Percentiles rank a stretch among this genome's conserved stretches.
Conservation (phyloP, 2,113 vertebrate species). For the Megaptera novaeangliae region DNA sequence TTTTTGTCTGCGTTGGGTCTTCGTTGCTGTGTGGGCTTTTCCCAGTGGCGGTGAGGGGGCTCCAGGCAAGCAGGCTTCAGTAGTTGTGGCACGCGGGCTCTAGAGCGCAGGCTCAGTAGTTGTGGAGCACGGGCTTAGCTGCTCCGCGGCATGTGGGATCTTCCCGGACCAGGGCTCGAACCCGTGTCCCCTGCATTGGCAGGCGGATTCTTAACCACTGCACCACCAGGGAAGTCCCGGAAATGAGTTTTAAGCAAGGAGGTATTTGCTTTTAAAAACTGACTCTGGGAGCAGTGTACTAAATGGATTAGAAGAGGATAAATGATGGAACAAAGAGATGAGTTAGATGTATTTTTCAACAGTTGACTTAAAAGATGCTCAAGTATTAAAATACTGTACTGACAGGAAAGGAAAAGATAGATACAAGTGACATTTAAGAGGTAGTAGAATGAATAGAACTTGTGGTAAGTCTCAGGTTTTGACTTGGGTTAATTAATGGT, state of each 20-base stretch:
- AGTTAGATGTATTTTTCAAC: neutral
- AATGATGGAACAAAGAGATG: neutral
- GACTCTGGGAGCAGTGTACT: neutral
- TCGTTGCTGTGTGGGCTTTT: no score
- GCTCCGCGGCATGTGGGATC: no score
- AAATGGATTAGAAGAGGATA: neutral
- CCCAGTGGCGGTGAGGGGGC: no score
- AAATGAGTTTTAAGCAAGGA: neutral
- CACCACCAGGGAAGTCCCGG: no score
- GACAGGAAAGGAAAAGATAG: neutral
- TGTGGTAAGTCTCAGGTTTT: neutral
- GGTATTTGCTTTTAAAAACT: conserved; percentile 15
- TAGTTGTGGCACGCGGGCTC: no score
- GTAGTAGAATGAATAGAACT: neutral
- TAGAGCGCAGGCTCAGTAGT: no score
- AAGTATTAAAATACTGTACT: neutral
- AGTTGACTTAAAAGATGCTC: neutral
- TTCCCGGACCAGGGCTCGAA: no score
- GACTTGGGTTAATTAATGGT: neutral
- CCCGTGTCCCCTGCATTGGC: no score
- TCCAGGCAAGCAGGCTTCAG: no score
- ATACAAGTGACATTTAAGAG: neutral
- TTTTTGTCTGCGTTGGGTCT: no score
- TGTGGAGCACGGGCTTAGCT: no score
- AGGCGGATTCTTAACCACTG: no score